phyloP scores from a whole-genome alignment of 1,140 invertebrate genomes.

The Philopotamus ludificatus region DNA sequence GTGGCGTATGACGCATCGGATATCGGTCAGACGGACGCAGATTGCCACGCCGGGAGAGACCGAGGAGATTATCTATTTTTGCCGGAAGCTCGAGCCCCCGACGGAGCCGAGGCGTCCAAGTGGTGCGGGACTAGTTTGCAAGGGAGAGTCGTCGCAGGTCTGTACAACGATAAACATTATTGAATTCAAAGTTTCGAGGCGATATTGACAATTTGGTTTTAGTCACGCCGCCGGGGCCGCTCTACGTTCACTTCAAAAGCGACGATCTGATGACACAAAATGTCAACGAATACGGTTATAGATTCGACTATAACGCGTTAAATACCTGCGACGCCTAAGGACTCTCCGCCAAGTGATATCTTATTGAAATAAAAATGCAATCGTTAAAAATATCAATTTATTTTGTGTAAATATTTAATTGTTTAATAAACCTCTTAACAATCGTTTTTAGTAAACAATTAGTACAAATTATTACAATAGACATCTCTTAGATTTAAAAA shows the following conservation, averaged over 20 bases:
- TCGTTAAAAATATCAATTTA: no score
- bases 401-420: no score
- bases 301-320: conserved; percentile 52
- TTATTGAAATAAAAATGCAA: no score
- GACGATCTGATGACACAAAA: conserved; percentile 50
- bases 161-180: conserved; percentile 34
- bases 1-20: conserved; percentile 45
- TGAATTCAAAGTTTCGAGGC: neutral
- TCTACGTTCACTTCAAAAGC: conserved; percentile 52
- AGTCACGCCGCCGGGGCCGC: conserved; percentile 51
- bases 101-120: conserved; percentile 50
- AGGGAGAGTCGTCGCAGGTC: conserved; percentile 52
- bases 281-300: conserved; percentile 47
- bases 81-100: conserved; percentile 53
- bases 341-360: no score
- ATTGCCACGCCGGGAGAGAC: conserved; percentile 50
- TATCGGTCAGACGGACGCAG: conserved; percentile 50
- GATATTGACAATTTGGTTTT: no score
- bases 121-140: conserved; percentile 50
- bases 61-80: conserved; percentile 57
- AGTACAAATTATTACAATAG: no score
- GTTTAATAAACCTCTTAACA: no score
- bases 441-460: no score
- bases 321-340: conserved; percentile 54
- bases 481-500: no score